Conservation (phyloP, 2,888 invertebrate genomes). For the Rhaphigaster nebulosa region DNA sequence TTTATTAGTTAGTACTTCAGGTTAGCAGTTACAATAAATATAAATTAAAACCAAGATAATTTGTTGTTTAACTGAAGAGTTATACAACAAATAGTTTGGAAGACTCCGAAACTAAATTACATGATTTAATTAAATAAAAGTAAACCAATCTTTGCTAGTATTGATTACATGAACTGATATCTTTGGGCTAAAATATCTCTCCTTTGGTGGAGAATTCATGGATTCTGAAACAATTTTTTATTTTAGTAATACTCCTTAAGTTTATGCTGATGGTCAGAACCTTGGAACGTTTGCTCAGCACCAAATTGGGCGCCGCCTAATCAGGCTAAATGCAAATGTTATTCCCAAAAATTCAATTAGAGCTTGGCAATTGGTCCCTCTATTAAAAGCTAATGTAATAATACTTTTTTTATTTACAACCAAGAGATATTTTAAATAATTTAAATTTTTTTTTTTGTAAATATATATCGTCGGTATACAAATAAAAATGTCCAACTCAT, state of each 20-base stretch:
- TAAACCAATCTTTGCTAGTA: neutral
- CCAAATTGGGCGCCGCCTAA: neutral
- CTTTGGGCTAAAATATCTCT: neutral
- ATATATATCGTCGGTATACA: too few species aligned
- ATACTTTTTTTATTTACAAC: neutral
- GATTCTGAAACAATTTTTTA: neutral
- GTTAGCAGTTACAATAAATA: too few species aligned
- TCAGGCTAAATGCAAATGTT: constrained; percentile 33
- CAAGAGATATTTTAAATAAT: neutral
- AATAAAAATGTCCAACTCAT: too few species aligned
- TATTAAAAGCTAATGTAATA: neutral
- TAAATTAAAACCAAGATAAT: neutral
- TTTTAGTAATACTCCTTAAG: neutral
- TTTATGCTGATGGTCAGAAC: neutral
- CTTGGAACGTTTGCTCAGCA: neutral
- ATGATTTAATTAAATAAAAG: neutral
- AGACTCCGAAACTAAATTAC: neutral
- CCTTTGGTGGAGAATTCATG: neutral
- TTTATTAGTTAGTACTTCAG: too few species aligned
- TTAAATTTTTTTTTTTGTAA: too few species aligned
- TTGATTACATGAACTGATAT: neutral
- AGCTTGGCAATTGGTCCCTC: neutral
- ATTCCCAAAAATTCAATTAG: constrained; percentile 7
- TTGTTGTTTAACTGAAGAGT: neutral
- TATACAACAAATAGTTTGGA: neutral